Evolutionary conservation across 2,888 invertebrate genomes (phyloP).

Genomic region (Crossocerus cetratus): DNA sequence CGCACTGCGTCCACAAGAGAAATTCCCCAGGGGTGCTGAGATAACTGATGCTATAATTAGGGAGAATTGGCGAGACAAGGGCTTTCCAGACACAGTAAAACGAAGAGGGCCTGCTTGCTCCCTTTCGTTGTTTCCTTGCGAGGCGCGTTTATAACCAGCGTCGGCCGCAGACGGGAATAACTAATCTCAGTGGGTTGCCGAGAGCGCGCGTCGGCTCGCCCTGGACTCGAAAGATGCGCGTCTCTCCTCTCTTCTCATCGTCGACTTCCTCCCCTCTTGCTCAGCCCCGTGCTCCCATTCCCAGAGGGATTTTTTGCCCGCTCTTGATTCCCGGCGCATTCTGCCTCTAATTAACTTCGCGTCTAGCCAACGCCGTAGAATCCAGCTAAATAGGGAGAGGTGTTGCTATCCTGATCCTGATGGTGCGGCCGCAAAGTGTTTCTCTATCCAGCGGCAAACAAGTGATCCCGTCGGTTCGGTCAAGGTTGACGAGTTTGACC

Average conservation of each 20-base stretch:
- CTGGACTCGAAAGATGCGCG: too few relatives aligned
- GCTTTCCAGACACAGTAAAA: constrained; percentile 43
- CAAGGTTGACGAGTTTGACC: neutral
- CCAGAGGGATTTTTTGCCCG: neutral
- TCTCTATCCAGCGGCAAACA: neutral
- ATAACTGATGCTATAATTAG: too few relatives aligned
- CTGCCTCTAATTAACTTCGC: neutral
- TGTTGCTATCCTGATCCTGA: neutral
- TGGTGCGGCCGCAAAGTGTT: neutral
- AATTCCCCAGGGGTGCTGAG: too few relatives aligned
- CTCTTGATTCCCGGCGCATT: neutral
- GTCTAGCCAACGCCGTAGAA: neutral
- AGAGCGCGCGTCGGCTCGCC: neutral
- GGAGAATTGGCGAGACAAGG: too few relatives aligned
- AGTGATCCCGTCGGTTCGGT: neutral
- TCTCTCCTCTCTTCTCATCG: too few relatives aligned
- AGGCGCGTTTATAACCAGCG: constrained; percentile 16
- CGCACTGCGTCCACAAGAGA: too few relatives aligned
- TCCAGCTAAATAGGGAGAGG: neutral
- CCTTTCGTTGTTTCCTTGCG: constrained; percentile 29
- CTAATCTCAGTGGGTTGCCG: neutral
- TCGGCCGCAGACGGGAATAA: neutral
- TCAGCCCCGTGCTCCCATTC: neutral
- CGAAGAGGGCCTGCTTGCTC: constrained; percentile 28
- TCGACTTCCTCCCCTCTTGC: neutral